Base-by-base conservation (phyloP, 2,113 vertebrate species). In the Rhineura floridana region DNA sequence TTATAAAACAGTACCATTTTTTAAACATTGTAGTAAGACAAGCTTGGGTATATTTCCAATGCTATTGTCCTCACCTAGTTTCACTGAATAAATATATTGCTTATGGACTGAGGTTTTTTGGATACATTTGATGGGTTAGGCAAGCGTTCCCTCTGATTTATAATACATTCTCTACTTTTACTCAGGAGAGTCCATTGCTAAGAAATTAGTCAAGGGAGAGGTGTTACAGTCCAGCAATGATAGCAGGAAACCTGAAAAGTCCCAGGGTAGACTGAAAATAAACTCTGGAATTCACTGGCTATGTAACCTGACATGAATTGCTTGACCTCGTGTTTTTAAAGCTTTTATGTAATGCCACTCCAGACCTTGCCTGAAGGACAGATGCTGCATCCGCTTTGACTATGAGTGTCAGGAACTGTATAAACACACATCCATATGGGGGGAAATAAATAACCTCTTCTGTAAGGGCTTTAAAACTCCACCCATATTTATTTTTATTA, bases 391-490 rank as follows among this genome's bases (percentile, higher is more conserved):
- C 62, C 89, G 72, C 89, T 44, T 0, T 65, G 46, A 82, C 17
- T n/a, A 9, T 87, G 52, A 75, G 33, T 0, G 21, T 17, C 30
- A 21, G 89, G 86, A 73, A 25, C 87, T 90, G 33, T 65, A 25
- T 36, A 9, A 11, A 13, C 33, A n/a, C 25, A 42, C 36, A 73
- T 73, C 70, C 36, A 73, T 55, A 10, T 8, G 21, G 25, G n/a
- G 59, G 28, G 3, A 59, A 59, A 21, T 59, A 70, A 86, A 76
- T 90, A 90, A 80, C 39, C 46, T 87, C 91, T 79, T 92, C 93
- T 90, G 91, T 36, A 81, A 89, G 89, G 92, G 55, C 52, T 89
- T 92, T 94, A 91, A 90, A 90, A 79, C 83, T 81, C 81, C 83
- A 42, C 87, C 48, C 39, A 87, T 86, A 80, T 72, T 36, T 63